Percentiles rank a stretch among this genome's conserved stretches.
phyloP scores from a whole-genome alignment of 2,888 invertebrate genomes.

The Drosophila koepferae region DNA sequence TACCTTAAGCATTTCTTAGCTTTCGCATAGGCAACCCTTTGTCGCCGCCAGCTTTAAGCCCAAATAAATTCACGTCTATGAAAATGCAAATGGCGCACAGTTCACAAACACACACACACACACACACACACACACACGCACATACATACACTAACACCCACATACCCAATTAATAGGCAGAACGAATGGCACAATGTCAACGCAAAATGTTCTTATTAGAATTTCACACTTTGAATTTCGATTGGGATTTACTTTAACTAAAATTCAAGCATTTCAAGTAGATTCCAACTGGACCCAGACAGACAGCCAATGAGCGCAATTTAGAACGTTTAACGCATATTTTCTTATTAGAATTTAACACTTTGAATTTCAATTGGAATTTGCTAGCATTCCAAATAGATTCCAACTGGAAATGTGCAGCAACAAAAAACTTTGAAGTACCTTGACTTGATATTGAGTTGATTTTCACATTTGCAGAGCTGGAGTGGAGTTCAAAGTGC shows the following conservation, averaged over 20 bases:
- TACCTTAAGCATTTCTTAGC: neutral
- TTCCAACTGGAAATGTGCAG: neutral
- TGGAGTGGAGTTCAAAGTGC: too few species aligned
- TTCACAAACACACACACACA: neutral
- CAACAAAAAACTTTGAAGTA: neutral
- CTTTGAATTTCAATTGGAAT: neutral
- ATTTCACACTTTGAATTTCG: neutral
- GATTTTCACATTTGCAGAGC: too few species aligned
- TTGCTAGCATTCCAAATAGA: neutral
- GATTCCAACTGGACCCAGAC: neutral
- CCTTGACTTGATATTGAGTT: neutral
- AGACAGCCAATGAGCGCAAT: neutral
- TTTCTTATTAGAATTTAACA: conserved; percentile 3
- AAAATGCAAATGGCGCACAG: conserved; percentile 17
- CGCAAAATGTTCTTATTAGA: conserved; percentile 2
- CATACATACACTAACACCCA: too few species aligned
- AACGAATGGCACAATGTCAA: conserved; percentile 1
- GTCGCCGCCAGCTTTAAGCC: neutral
- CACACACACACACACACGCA: too few species aligned
- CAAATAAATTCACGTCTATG: conserved; percentile 11
- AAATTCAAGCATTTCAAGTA: neutral
- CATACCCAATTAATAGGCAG: neutral
- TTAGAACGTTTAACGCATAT: neutral
- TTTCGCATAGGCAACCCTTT: neutral
- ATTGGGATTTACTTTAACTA: neutral